These are phyloP conservation scores for Rafetus swinhoei DNA, from an alignment of 2,113 vertebrate genomes.

Conservation along the genomic window DNA sequence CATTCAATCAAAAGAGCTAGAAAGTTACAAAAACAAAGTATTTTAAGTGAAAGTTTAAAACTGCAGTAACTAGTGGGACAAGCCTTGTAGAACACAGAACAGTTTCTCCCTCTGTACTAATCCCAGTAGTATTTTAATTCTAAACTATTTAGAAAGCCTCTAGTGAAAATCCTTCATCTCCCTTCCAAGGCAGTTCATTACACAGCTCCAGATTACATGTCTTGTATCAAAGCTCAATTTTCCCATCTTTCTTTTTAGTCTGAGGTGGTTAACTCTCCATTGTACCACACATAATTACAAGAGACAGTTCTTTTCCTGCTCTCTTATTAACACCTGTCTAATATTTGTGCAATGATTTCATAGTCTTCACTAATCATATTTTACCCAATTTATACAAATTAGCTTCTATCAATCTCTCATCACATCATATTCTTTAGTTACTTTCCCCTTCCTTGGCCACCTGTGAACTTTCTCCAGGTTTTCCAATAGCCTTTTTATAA, in stretches of 20 bases:
- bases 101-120: background rate
- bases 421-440: slow-evolving; percentile 2
- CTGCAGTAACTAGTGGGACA: background rate
- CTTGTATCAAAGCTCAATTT: slow-evolving; percentile 1
- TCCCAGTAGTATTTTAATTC: slow-evolving; percentile 5
- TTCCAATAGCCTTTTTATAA: background rate
- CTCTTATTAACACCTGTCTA: slow-evolving; percentile 60
- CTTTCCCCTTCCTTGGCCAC: slow-evolving; percentile 2
- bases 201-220: background rate
- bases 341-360: slow-evolving; percentile 68
- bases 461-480: slow-evolving; percentile 14
- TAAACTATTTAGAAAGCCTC: slow-evolving; percentile 33
- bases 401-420: slow-evolving; percentile 35
- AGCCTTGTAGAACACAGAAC: background rate
- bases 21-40: background rate
- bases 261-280: slow-evolving; percentile 10
- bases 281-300: slow-evolving; percentile 23
- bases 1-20: background rate
- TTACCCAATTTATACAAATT: slow-evolving; percentile 61
- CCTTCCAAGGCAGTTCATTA: slow-evolving; percentile 20
- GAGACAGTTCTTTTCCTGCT: background rate
- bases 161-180: slow-evolving; percentile 10
- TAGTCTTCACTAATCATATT: slow-evolving; percentile 60
- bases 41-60: background rate
- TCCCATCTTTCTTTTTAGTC: background rate